Conservation (phyloP, 2,113 vertebrate genomes). For the Seriola quinqueradiata region DNA sequence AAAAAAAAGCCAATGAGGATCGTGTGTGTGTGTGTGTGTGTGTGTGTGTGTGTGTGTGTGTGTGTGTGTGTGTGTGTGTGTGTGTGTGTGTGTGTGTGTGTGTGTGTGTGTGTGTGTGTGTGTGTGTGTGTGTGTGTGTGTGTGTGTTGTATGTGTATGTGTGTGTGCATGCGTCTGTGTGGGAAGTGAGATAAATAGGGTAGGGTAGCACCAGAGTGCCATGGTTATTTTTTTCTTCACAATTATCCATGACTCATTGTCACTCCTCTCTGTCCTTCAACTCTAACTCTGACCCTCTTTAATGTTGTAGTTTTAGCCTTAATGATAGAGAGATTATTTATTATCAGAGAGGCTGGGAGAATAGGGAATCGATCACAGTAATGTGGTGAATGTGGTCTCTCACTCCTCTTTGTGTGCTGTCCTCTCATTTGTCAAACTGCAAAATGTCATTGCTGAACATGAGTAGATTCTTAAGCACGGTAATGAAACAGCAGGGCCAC, state of each 20-base stretch:
- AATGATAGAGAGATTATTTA: slow-evolving; percentile 51
- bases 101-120: slow-evolving; percentile 9
- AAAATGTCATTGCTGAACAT: slow-evolving; percentile 52
- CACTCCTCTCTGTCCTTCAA: slow-evolving; percentile 42
- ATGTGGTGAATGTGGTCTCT: slow-evolving; percentile 29
- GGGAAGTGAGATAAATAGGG: slow-evolving; percentile 62
- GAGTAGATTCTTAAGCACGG: slow-evolving; percentile 23
- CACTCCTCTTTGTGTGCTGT: slow-evolving; percentile 2
- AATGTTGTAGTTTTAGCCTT: slow-evolving; percentile 36
- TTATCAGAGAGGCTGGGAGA: slow-evolving; percentile 25
- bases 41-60: background rate
- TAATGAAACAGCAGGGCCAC: slow-evolving; percentile 25
- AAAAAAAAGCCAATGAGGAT: slow-evolving; percentile 41
- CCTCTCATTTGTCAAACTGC: slow-evolving; percentile 43
- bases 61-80: slow-evolving; percentile 42
- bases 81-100: slow-evolving; percentile 34
- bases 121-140: background rate
- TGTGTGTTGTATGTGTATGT: slow-evolving; percentile 22
- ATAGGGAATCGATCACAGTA: slow-evolving; percentile 35
- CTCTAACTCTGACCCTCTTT: slow-evolving; percentile 44
- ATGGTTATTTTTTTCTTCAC: slow-evolving; percentile 18
- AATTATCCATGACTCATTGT: slow-evolving; percentile 59
- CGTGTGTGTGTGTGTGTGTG: background rate
- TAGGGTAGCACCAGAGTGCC: slow-evolving; percentile 45
- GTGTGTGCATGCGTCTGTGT: slow-evolving; percentile 45